phyloP scores from a whole-genome alignment of 2,797 vertebrate species.

The Cyclopterus lumpus region DNA sequence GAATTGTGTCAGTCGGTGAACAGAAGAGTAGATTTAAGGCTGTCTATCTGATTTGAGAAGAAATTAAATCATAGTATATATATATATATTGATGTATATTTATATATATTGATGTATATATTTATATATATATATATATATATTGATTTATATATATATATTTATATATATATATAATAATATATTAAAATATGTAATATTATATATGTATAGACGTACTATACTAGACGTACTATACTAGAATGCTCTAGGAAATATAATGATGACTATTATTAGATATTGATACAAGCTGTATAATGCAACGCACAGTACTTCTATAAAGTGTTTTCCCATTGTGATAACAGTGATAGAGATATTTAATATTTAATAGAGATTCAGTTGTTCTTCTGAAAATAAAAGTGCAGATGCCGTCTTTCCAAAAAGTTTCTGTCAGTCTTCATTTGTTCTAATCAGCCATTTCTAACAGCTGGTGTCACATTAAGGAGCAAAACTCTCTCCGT shows the following conservation, averaged over 20 bases:
- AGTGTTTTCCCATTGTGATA: background rate
- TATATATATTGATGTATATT: too few species aligned
- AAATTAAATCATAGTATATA: background rate
- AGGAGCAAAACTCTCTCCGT: slow-evolving; percentile 6
- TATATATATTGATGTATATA: too few species aligned
- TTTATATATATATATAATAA: background rate
- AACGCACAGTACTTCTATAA: background rate
- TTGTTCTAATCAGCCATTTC: background rate
- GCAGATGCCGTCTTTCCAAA: background rate
- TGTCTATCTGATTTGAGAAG: background rate
- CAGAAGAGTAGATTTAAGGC: slow-evolving; percentile 4
- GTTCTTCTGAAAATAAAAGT: background rate
- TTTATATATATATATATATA: too few species aligned
- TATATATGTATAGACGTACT: background rate
- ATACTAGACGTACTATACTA: background rate
- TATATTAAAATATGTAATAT: background rate
- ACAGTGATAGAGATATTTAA: too few species aligned
- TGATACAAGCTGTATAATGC: background rate
- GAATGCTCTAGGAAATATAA: background rate
- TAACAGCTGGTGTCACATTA: background rate
- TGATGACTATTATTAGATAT: background rate
- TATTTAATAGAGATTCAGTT: background rate
- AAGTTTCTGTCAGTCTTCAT: background rate
- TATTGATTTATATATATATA: too few species aligned
- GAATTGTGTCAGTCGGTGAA: slow-evolving; percentile 5